These are phyloP conservation scores for Cephus runcator DNA, from an alignment of 2,888 invertebrate genomes.

Conservation along the genomic window DNA sequence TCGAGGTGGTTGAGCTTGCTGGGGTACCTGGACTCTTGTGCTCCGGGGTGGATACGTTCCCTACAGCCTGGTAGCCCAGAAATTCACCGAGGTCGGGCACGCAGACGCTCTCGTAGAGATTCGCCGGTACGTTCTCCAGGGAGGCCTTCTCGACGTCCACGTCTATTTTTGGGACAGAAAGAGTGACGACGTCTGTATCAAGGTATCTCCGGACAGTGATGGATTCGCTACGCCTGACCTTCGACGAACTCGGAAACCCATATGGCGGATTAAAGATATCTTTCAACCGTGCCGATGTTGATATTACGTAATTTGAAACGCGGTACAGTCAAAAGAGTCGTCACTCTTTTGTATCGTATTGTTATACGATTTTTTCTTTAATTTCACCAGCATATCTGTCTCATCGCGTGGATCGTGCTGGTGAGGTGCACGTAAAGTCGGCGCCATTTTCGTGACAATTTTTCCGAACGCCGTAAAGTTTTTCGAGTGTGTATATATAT, in stretches of 20 bases:
- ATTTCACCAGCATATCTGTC: not conserved
- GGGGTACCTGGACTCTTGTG: constrained; percentile 65
- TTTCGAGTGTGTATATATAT: too few species aligned
- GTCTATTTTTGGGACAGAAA: constrained; percentile 66
- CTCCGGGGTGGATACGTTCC: constrained; percentile 47
- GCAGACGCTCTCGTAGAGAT: constrained; percentile 85
- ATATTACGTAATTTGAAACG: not conserved
- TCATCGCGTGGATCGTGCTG: not conserved
- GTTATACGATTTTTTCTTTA: not conserved
- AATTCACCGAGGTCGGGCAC: constrained; percentile 80
- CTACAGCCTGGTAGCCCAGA: constrained; percentile 67
- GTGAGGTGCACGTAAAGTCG: not conserved
- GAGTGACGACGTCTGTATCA: constrained; percentile 5
- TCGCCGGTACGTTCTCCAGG: constrained; percentile 77
- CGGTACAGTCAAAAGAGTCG: not conserved
- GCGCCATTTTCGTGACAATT: not conserved
- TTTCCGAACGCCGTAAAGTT: not conserved
- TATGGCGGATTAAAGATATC: not conserved
- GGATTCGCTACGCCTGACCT: not conserved
- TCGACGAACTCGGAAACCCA: not conserved
- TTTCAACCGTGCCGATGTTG: not conserved
- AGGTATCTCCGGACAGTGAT: constrained; percentile 3
- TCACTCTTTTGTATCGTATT: not conserved
- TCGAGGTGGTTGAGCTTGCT: constrained; percentile 57
- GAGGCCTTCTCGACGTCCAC: constrained; percentile 82